Percentiles rank a stretch among this genome's conserved stretches.
Evolutionary conservation across 37 sponge, comb jelly and placozoan species (phyloP).

Genomic region (Beroe forskalii): DNA sequence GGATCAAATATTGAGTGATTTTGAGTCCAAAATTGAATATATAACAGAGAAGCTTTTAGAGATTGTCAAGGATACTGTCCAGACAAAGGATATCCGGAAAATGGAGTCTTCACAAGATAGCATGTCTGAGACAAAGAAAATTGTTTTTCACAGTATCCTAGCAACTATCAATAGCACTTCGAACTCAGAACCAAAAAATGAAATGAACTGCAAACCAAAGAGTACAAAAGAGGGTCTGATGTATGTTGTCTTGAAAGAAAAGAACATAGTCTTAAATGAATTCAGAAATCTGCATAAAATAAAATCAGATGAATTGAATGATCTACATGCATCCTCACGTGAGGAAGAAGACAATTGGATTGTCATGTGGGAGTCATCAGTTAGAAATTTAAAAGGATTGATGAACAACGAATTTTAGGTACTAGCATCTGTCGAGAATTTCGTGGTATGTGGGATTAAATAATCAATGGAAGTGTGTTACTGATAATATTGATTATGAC

Average conservation of each 20-base stretch:
- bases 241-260: not conserved
- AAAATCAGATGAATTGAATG: not conserved
- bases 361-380: not conserved
- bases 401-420: not conserved
- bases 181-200: not conserved
- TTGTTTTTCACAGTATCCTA: not conserved
- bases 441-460: no score
- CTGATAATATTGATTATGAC: no score
- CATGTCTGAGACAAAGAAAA: not conserved
- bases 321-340: not conserved
- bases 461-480: no score
- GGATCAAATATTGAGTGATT: not conserved
- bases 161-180: not conserved
- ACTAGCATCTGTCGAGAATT: no score
- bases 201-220: not conserved
- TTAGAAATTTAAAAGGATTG: not conserved
- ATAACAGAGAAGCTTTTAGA: not conserved
- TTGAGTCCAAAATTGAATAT: not conserved
- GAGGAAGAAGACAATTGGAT: not conserved
- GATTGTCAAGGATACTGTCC: not conserved
- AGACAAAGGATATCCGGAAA: slow-evolving; percentile 25
- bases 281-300: not conserved
- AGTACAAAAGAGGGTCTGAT: not conserved
- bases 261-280: not conserved
- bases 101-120: not conserved